These are phyloP conservation scores for Apis mellifera DNA, from an alignment of 1,140 invertebrate genomes.

Conservation along the genomic window DNA sequence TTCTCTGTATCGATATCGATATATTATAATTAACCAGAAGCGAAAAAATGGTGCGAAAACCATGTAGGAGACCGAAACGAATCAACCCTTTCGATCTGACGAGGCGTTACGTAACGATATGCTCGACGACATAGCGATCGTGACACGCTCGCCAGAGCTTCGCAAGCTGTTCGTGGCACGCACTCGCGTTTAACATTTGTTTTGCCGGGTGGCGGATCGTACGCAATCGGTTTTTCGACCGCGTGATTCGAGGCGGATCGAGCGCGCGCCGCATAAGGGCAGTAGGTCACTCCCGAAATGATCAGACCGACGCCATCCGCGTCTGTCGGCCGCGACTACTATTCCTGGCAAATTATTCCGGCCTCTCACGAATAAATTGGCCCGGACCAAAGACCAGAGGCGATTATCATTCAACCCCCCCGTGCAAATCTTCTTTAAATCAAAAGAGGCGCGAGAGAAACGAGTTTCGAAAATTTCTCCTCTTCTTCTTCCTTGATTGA, in stretches of 20 bases:
- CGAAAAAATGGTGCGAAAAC: too few relatives aligned
- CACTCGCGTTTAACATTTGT: slow-evolving; percentile 15
- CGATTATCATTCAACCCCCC: slow-evolving; percentile 25
- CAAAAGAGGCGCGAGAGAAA: too few relatives aligned
- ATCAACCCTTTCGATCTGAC: background rate
- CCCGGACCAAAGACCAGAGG: background rate
- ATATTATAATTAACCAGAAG: too few relatives aligned
- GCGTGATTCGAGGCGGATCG: background rate
- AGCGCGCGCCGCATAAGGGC: slow-evolving; percentile 50
- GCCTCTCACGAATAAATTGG: slow-evolving; percentile 32
- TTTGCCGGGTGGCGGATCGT: background rate
- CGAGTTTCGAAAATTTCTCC: too few relatives aligned
- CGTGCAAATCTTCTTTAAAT: too few relatives aligned
- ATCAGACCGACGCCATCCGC: slow-evolving; percentile 45
- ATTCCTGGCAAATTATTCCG: slow-evolving; percentile 49
- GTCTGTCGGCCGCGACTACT: slow-evolving; percentile 41
- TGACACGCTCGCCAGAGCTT: background rate
- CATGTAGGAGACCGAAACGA: too few relatives aligned
- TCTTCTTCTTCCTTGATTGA: too few relatives aligned
- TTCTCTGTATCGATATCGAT: too few relatives aligned
- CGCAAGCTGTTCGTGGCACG: background rate
- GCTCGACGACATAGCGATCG: background rate
- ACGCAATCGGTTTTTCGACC: background rate
- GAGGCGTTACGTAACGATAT: background rate
- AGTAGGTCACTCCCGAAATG: slow-evolving; percentile 66